A percentile compares a stretch with the other conserved stretches of the same genome.
phyloP scores from a whole-genome alignment of 1,140 invertebrate genomes.

The Atta texana region DNA sequence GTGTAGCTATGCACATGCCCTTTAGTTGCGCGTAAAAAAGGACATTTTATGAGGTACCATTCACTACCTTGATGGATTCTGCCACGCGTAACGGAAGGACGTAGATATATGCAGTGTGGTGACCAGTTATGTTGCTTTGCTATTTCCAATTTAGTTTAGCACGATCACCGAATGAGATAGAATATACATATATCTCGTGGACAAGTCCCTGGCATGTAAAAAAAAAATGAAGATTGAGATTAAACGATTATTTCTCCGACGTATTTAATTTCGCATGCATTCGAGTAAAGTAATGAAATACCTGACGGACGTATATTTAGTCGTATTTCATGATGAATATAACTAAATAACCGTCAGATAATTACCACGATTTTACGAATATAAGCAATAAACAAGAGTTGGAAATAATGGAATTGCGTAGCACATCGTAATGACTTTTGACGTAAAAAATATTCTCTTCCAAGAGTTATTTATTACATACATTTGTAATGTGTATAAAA shows the following conservation, averaged over 20 bases:
- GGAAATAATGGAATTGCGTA: conserved; percentile 28
- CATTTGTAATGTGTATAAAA: conserved; percentile 11
- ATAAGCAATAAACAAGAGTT: not conserved
- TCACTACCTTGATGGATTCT: conserved; percentile 61
- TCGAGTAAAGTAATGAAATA: not conserved
- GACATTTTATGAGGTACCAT: conserved; percentile 61
- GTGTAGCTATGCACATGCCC: conserved; percentile 24
- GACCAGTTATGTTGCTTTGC: conserved; percentile 59
- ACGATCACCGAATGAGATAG: conserved; percentile 53
- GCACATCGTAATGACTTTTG: not conserved
- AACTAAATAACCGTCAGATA: conserved; percentile 8
- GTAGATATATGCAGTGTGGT: conserved; percentile 52
- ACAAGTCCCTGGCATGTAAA: conserved; percentile 12
- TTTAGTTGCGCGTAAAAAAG: conserved; percentile 68
- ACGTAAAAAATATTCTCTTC: not conserved
- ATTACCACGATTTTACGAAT: conserved; percentile 22
- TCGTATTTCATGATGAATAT: not conserved
- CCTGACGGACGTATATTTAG: not conserved
- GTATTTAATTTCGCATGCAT: conserved; percentile 26
- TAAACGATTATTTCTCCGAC: conserved; percentile 42
- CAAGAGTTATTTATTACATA: conserved; percentile 12
- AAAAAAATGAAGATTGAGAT: conserved; percentile 29
- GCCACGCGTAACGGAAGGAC: conserved; percentile 2
- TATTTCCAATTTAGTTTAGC: conserved; percentile 64
- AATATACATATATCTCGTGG: conserved; percentile 35